Percentiles rank a stretch among this genome's conserved stretches.
phyloP scores from a whole-genome alignment of 2,888 invertebrate genomes.

The Atethmia centrago region DNA sequence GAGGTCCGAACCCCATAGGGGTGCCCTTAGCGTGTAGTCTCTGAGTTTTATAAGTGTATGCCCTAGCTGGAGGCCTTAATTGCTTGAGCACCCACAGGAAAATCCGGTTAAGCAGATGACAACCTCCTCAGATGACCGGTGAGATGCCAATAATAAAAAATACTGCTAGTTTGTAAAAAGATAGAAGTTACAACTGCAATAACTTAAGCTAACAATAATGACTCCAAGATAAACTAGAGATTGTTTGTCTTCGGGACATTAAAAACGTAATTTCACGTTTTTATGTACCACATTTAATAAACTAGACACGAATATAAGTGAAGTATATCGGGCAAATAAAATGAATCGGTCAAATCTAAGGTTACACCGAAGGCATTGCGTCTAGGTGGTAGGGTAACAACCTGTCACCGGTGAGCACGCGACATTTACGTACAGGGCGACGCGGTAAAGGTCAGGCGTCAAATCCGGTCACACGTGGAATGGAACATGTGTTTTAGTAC shows the following conservation, averaged over 20 bases:
- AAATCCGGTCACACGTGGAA: conserved; percentile 45
- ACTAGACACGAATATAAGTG: conserved; percentile 2
- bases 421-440: conserved; percentile 36
- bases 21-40: too few species aligned
- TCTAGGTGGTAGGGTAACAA: conserved; percentile 38
- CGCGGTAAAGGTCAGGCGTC: conserved; percentile 50
- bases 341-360: conserved; percentile 23
- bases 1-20: too few species aligned
- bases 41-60: too few species aligned
- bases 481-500: conserved; percentile 20
- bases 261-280: background rate
- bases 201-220: background rate
- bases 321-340: conserved; percentile 19
- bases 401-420: conserved; percentile 36
- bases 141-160: too few species aligned
- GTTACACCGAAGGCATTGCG: conserved; percentile 23
- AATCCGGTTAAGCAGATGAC: too few species aligned
- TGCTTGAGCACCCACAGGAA: too few species aligned
- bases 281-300: background rate
- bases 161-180: background rate
- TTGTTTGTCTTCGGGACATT: background rate
- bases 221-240: background rate
- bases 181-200: background rate
- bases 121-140: too few species aligned
- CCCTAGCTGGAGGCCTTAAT: too few species aligned